Percentiles rank a stretch among this genome's conserved stretches.
These are phyloP conservation scores for Heteromyza rotundicornis DNA, from an alignment of 2,888 invertebrate genomes.

Conservation along the genomic window DNA sequence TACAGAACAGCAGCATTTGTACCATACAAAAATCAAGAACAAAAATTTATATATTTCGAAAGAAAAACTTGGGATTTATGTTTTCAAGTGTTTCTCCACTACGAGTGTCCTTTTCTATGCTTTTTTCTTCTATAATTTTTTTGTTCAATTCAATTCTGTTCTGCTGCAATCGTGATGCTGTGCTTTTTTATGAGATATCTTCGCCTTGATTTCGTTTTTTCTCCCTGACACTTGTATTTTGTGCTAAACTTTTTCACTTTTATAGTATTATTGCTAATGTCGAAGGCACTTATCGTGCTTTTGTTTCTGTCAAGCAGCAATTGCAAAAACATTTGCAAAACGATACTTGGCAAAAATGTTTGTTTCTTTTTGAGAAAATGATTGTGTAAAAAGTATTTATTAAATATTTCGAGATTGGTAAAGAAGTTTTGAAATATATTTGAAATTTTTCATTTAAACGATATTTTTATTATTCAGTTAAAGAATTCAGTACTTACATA, in stretches of 20 bases:
- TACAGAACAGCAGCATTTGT: not conserved
- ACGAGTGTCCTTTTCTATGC: not conserved
- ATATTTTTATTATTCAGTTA: no score
- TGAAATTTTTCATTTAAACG: no score
- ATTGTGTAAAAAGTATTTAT: no score
- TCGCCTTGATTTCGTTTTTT: not conserved
- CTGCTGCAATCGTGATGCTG: not conserved
- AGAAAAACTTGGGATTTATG: slow-evolving; percentile 3
- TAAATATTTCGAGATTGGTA: no score
- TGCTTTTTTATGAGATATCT: slow-evolving; percentile 1
- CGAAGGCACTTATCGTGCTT: slow-evolving; percentile 3
- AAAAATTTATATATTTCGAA: no score
- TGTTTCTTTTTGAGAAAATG: not conserved
- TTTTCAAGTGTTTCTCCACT: not conserved
- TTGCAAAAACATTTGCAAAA: not conserved
- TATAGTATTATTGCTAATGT: slow-evolving; percentile 11
- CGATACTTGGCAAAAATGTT: not conserved
- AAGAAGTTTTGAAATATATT: no score
- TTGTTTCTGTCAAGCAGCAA: not conserved
- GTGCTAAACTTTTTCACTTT: slow-evolving; percentile 11
- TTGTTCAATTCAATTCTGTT: not conserved
- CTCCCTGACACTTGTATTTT: not conserved
- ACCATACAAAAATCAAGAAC: not conserved
- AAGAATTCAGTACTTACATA: no score
- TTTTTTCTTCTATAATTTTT: not conserved